These are phyloP conservation scores for Brachyrhaphis roseni DNA, from an alignment of 2,797 vertebrate genomes.

Conservation along the genomic window DNA sequence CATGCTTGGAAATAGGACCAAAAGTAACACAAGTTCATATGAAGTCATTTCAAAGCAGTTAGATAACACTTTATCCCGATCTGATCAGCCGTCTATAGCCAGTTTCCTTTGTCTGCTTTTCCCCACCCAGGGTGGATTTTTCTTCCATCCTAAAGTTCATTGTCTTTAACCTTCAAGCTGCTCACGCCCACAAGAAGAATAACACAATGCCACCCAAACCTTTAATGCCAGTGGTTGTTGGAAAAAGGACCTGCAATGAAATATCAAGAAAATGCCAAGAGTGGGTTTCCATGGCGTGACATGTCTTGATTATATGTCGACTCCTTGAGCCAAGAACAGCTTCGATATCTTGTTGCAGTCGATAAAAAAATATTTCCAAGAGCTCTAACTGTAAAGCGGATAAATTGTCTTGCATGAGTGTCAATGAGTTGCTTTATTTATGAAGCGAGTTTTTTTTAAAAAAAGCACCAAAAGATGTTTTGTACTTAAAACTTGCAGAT, in stretches of 20 bases:
- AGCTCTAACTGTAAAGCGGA: not conserved
- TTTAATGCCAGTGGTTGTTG: slow-evolving; percentile 27
- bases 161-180: slow-evolving; percentile 38
- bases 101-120: slow-evolving; percentile 38
- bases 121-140: slow-evolving; percentile 34
- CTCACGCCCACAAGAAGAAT: slow-evolving; percentile 46
- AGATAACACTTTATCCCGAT: slow-evolving; percentile 14
- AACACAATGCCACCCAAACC: slow-evolving; percentile 18
- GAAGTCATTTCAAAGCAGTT: not conserved
- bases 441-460: not conserved
- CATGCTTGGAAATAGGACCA: not conserved
- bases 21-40: slow-evolving; percentile 5
- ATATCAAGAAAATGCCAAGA: slow-evolving; percentile 36
- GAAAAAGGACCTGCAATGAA: slow-evolving; percentile 44
- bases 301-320: slow-evolving; percentile 28
- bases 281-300: slow-evolving; percentile 17
- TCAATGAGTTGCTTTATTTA: not conserved
- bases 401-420: no score
- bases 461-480: not conserved
- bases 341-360: slow-evolving; percentile 17
- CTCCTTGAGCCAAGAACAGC: slow-evolving; percentile 3
- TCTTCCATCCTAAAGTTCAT: slow-evolving; percentile 42
- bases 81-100: slow-evolving; percentile 15
- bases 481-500: not conserved
- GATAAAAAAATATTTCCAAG: not conserved